phyloP scores from a whole-genome alignment of 2,888 invertebrate genomes.

The Sesia bembeciformis region DNA sequence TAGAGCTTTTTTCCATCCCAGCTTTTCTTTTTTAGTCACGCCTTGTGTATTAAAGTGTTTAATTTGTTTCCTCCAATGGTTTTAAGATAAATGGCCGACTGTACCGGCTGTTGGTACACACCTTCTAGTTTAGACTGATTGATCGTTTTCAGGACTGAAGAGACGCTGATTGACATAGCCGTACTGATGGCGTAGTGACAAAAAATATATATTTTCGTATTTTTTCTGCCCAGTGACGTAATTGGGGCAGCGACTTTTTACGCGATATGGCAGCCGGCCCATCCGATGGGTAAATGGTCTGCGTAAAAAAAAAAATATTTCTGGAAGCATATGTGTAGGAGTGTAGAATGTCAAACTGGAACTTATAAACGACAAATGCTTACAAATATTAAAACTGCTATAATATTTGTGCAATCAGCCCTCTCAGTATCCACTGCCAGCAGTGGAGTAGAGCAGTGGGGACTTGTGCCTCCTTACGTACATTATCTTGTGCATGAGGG shows the following conservation, averaged over 20 bases:
- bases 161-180: slow-evolving; percentile 40
- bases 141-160: slow-evolving; percentile 35
- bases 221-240: neutral
- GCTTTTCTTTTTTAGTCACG: slow-evolving; percentile 57
- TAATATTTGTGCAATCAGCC: too few species aligned
- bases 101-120: slow-evolving; percentile 26
- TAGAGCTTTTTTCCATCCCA: slow-evolving; percentile 17
- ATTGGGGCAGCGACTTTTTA: neutral
- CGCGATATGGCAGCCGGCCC: neutral
- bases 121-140: slow-evolving; percentile 33
- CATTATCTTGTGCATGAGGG: too few species aligned
- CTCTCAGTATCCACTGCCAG: too few species aligned
- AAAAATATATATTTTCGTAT: neutral
- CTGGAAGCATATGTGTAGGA: too few species aligned
- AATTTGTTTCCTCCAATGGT: slow-evolving; percentile 62
- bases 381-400: too few species aligned
- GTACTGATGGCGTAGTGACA: slow-evolving; percentile 19
- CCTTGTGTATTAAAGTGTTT: slow-evolving; percentile 68
- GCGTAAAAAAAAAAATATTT: too few species aligned
- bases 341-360: too few species aligned
- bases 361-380: too few species aligned
- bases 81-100: slow-evolving; percentile 40
- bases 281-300: neutral
- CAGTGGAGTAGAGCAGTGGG: too few species aligned
- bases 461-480: too few species aligned